A percentile compares a stretch with the other conserved stretches of the same genome.
phyloP scores from a whole-genome alignment of 2,888 invertebrate species.

The Xylocampa areola region DNA sequence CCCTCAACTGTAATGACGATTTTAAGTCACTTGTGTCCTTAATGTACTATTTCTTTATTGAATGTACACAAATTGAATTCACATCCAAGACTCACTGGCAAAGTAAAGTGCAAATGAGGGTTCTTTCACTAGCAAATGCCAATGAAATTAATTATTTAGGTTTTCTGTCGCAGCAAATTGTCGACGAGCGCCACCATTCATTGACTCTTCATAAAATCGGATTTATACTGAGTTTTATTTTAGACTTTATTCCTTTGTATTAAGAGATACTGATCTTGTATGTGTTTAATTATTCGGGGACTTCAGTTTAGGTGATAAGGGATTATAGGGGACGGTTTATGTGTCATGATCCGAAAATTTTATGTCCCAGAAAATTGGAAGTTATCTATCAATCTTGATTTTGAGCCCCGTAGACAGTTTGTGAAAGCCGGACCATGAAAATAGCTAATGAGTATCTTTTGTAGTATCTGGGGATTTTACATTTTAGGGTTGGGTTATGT shows the following conservation, averaged over 20 bases:
- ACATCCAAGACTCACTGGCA: conserved; percentile 34
- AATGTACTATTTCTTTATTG: conserved; percentile 13
- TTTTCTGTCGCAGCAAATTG: conserved; percentile 64
- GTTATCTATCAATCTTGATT: conserved; percentile 27
- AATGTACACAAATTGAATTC: conserved; percentile 55
- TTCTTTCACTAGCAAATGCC: conserved; percentile 63
- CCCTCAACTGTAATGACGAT: no score
- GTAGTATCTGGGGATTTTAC: neutral
- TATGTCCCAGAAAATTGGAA: conserved; percentile 35
- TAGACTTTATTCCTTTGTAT: conserved; percentile 20
- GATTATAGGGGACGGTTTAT: conserved; percentile 37
- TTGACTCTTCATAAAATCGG: conserved; percentile 58
- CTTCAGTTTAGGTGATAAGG: conserved; percentile 48
- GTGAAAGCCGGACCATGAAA: conserved; percentile 9
- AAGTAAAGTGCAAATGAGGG: conserved; percentile 67
- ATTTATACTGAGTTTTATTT: conserved; percentile 35
- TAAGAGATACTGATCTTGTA: conserved; percentile 23
- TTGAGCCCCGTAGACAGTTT: conserved; percentile 18
- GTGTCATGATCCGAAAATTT: conserved; percentile 36
- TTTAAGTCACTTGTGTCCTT: no score
- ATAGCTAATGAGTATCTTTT: conserved; percentile 7
- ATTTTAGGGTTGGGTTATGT: no score
- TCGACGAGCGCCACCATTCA: conserved; percentile 59
- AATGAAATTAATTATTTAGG: conserved; percentile 72
- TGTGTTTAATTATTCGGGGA: conserved; percentile 41